These are phyloP conservation scores for Brachyhypopomus occidentalis DNA, from an alignment of 2,113 vertebrate species.

Conservation along the genomic window DNA sequence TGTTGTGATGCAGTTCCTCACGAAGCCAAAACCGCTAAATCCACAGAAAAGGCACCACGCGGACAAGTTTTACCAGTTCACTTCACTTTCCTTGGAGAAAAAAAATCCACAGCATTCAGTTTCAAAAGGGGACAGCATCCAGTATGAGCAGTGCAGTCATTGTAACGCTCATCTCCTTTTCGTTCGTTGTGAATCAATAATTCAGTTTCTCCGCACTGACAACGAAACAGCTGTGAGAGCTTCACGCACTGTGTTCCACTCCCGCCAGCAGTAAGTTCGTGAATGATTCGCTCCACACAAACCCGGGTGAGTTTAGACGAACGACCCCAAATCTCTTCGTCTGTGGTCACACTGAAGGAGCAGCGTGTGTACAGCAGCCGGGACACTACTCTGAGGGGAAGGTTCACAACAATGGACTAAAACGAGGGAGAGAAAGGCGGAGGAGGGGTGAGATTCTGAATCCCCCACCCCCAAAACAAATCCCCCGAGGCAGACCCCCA, in stretches of 20 bases:
- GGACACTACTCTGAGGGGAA: constrained; percentile 60
- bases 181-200: not conserved
- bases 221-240: constrained; percentile 15
- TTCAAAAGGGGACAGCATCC: constrained; percentile 7
- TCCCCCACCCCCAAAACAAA: constrained; percentile 53
- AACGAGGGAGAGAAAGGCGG: constrained; percentile 57
- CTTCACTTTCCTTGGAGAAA: not conserved
- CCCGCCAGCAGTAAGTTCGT: not conserved
- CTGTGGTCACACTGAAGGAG: constrained; percentile 20
- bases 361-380: constrained; percentile 46
- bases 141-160: not conserved
- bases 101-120: constrained; percentile 2
- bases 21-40: constrained; percentile 42
- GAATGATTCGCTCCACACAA: constrained; percentile 38
- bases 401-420: constrained; percentile 76
- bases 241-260: not conserved
- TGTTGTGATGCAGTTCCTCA: not conserved
- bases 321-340: constrained; percentile 31
- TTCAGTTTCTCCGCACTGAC: not conserved
- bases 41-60: constrained; percentile 19
- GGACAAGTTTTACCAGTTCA: not conserved
- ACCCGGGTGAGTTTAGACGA: constrained; percentile 16
- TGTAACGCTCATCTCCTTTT: not conserved
- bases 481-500: constrained; percentile 44
- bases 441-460: constrained; percentile 45